Base-by-base conservation (phyloP, 1,140 invertebrate species). In the Heterodera schachtii region DNA sequence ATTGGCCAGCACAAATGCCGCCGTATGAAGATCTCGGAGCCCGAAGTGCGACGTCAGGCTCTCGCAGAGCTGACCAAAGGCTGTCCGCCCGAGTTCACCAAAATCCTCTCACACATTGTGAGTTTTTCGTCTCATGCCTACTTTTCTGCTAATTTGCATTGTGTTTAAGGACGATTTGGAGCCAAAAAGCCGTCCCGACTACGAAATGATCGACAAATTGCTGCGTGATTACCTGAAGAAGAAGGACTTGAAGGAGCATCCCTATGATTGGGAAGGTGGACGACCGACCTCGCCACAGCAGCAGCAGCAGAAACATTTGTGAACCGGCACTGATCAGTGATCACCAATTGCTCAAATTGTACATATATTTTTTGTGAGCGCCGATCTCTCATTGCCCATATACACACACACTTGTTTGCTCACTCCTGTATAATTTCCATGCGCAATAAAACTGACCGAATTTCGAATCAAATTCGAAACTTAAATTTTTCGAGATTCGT, bases 211-310 rank as follows among this genome's bases (percentile, higher is more conserved):
- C 70, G 71, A 84, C 3, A 46, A 8, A 3, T 11, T 82, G 1
- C 79, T 86, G 81, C 64, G 76, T 5, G 52, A 80, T 8, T 82
- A 81, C 13, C 67, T 87, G 13, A 66, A 69, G 3, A 85, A 78
- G 2, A 83, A 64, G 11, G 69, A 82, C 43, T 60, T 78, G 57
- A 86, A 86, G n/a, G 86, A 87, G 70, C 84, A 86, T 46, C 86
- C 86, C 3, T 87, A 87, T 70, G 86, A 82, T 46, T 82, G 81
- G 81, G 81, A 82, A n/a, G 46, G 19, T 6, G 73, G 73, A 31
- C 16, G 73, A 82, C 9, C 13, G 11, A 60, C 5, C 11, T 3
- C 57, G 57, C 47, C 47, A n/a, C n/a, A n/a, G n/a, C n/a, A n/a
- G n/a, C n/a, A n/a, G n/a, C n/a, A n/a, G n/a, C n/a, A n/a, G n/a